Evolutionary conservation across 1,140 invertebrate species (phyloP), one percentile per base, ranked within the genome.

Genomic region (Diuraphis noxia): DNA sequence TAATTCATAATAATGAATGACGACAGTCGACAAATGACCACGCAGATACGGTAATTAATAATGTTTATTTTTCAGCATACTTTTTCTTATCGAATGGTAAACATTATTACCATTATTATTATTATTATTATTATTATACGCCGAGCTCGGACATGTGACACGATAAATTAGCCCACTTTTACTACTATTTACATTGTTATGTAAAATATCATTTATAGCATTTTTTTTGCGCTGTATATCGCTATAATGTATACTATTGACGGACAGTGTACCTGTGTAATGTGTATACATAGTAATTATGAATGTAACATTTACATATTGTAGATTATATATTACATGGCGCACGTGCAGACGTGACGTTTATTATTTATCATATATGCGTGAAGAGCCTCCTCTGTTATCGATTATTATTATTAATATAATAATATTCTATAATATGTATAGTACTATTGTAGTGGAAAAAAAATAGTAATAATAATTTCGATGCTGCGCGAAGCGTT

Each of bases 1-100:
- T n/a, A n/a, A n/a, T n/a, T n/a, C n/a, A n/a, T 82, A 6, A 82
- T 82, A 30, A 82, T 82, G 40, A 81, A 84, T 43, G 41, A 85
- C 34, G 49, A 85, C 34, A 85, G n/a, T n/a, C n/a, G n/a, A n/a
- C n/a, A n/a, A n/a, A 49, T 6, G 23, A 85, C 19, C 7, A 9
- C 2, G 8, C 0, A 82, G 23, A 41, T 41, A 72, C 4, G 41
- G 41, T 82, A 82, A 72, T 72, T n/a, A 72, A n/a, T 72, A 72
- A 63, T 17, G 19, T 41, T 13, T 25, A 40, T 8, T 17, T 10
- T 40, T 41, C 81, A 4, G 40, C 2, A n/a, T 82, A 23, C 8
- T 46, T 85, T 85, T 85, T 85, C 84, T 85, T 85, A 85, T 85
- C 84, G n/a, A 23, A n/a, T 17, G 19, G 1, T 21, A 34, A 34